Percentiles rank a stretch among this genome's conserved stretches.
These are phyloP conservation scores for Plectus sambesii DNA, from an alignment of 1,140 invertebrate species.

Conservation along the genomic window DNA sequence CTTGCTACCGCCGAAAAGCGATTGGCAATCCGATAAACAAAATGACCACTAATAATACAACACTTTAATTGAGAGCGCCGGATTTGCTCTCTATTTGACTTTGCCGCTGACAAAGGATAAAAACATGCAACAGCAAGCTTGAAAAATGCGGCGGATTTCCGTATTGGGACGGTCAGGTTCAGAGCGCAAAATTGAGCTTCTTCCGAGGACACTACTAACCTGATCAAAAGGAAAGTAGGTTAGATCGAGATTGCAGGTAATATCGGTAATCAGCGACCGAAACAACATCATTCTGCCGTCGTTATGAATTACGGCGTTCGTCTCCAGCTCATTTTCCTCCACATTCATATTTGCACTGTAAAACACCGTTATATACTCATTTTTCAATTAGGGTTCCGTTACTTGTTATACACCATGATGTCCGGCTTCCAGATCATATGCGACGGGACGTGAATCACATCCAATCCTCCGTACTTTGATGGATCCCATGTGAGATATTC, in stretches of 20 bases:
- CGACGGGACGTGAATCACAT: slow-evolving; percentile 44
- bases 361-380: slow-evolving; percentile 4
- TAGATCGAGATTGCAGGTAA: slow-evolving; percentile 30
- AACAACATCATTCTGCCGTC: slow-evolving; percentile 29
- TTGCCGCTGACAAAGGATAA: too few relatives aligned
- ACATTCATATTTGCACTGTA: slow-evolving; percentile 36
- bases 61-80: too few relatives aligned
- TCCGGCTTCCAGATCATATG: slow-evolving; percentile 48
- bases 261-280: slow-evolving; percentile 35
- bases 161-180: slow-evolving; percentile 3
- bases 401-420: slow-evolving; percentile 49
- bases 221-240: slow-evolving; percentile 36
- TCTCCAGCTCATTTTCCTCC: slow-evolving; percentile 36
- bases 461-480: slow-evolving; percentile 42
- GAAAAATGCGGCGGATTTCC: too few relatives aligned
- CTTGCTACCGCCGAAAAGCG: too few relatives aligned
- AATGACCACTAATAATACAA: too few relatives aligned
- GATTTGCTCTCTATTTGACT: too few relatives aligned
- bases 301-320: slow-evolving; percentile 30
- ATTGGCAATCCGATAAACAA: too few relatives aligned
- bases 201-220: slow-evolving; percentile 9
- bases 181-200: neutral
- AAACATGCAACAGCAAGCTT: too few relatives aligned
- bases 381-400: slow-evolving; percentile 19
- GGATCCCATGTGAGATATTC: slow-evolving; percentile 47